Evolutionary conservation across 2,888 invertebrate genomes (phyloP), one percentile per base, ranked within the genome.

Genomic region (Amitus sp.): DNA sequence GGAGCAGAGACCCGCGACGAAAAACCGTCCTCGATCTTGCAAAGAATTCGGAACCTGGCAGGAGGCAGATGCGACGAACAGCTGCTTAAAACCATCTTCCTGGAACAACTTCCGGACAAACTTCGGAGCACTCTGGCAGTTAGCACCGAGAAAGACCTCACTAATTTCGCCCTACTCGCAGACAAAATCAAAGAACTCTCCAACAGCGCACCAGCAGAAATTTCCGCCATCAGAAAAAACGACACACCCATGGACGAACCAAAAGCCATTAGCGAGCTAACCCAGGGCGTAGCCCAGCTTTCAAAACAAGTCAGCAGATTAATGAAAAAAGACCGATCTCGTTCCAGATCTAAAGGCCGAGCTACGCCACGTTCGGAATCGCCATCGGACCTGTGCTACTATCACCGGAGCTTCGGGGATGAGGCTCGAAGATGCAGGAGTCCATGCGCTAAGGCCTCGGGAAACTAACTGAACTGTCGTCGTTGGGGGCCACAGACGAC

Each of bases 101-200:
- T 23, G 23, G 23, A 23, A 7, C 23, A 23, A 23, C 23, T 54
- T 6, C 46, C 60, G 3, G 47, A 34, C 2, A 39, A 45, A 9
- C 23, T 49, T n/a, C 45, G 57, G 3, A 28, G 49, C 9, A 30
- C 50, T 17, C 30, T 57, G 1, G 57, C 50, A 10, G 18, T 57
- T n/a, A 43, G 34, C 20, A 40, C 50, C 0, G 42, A 1, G 2
- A 30, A 13, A 1, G 50, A 61, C 17, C 30, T 61, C 13, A 9
- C 19, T 10, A 43, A 40, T 6, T 12, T 61, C 5, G 42, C 55
- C 10, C n/a, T 42, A 1, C 42, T 37, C 12, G 60, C 60, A 2
- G 60, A 60, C 34, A 13, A 42, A 45, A 50, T 54, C 3, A 18
- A 47, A 2, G 57, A 59, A 7, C 4, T 23, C 3, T 23, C 23